A percentile compares a stretch with the other conserved stretches of the same genome.
Conservation (phyloP, 2,113 vertebrate species). For the Heptranchias perlo region DNA sequence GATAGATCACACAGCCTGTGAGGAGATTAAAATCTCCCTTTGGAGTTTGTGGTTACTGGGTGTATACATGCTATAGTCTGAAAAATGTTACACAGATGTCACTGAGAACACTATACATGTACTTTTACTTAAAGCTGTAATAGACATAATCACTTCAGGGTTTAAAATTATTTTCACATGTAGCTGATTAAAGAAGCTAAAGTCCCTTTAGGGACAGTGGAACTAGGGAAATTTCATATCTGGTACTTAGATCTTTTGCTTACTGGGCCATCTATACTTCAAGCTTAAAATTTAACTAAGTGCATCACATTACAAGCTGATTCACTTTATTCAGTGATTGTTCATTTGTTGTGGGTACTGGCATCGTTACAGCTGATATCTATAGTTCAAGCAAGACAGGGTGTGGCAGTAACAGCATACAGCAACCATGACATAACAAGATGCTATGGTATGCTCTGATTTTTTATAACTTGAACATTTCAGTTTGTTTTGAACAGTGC, state of each 20-base stretch:
- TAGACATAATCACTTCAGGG: background rate
- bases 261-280: background rate
- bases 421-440: background rate
- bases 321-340: background rate
- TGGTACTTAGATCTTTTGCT: background rate
- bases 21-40: conserved; percentile 9
- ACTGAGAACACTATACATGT: background rate
- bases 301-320: background rate
- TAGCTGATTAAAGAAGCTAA: conserved; percentile 17
- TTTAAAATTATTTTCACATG: background rate
- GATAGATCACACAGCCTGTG: conserved; percentile 7
- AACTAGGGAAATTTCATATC: background rate
- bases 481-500: background rate
- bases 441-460: background rate
- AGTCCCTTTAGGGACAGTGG: background rate
- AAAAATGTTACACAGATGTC: background rate
- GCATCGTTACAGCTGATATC: background rate
- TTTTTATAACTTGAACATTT: background rate
- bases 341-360: background rate
- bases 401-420: background rate
- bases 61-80: background rate
- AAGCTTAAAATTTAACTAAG: background rate
- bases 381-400: background rate
- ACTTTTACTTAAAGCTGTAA: background rate
- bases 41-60: background rate